Percentiles rank a stretch among this genome's conserved stretches.
phyloP scores from a whole-genome alignment of 2,888 invertebrate species.

The Limnephilus rhombicus region DNA sequence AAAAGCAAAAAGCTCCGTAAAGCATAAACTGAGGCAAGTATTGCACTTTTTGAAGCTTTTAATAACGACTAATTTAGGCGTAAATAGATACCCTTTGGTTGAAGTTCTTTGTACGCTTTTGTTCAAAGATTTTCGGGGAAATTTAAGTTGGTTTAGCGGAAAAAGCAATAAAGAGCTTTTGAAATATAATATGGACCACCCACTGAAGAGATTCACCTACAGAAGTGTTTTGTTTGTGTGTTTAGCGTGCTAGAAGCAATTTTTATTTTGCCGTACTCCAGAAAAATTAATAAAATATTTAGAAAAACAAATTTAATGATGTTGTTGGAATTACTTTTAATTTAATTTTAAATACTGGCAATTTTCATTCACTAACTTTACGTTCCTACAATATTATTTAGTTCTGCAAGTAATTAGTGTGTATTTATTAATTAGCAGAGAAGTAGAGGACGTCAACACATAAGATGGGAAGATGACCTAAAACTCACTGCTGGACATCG shows the following conservation, averaged over 20 bases:
- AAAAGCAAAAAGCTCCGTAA: background rate
- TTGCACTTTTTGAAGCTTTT: background rate
- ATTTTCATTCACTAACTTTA: too few species aligned
- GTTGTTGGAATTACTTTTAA: too few species aligned
- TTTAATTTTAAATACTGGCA: too few species aligned
- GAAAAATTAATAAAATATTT: background rate
- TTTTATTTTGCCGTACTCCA: background rate
- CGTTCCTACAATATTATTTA: too few species aligned
- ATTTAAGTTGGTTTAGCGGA: background rate
- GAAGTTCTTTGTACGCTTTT: background rate
- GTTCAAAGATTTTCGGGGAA: background rate
- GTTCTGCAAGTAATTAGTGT: too few species aligned
- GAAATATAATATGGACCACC: background rate
- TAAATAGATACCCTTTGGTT: background rate
- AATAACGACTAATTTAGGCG: background rate
- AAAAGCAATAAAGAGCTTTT: background rate
- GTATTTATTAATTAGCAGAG: too few species aligned
- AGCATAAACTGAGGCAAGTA: background rate
- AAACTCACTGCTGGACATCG: too few species aligned
- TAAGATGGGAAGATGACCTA: too few species aligned
- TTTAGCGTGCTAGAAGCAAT: background rate
- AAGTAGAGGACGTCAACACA: too few species aligned
- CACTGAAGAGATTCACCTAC: too few species aligned
- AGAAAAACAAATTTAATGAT: too few species aligned
- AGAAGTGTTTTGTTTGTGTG: background rate